Conservation (phyloP, 2,113 vertebrate genomes). For the Natator depressus region DNA sequence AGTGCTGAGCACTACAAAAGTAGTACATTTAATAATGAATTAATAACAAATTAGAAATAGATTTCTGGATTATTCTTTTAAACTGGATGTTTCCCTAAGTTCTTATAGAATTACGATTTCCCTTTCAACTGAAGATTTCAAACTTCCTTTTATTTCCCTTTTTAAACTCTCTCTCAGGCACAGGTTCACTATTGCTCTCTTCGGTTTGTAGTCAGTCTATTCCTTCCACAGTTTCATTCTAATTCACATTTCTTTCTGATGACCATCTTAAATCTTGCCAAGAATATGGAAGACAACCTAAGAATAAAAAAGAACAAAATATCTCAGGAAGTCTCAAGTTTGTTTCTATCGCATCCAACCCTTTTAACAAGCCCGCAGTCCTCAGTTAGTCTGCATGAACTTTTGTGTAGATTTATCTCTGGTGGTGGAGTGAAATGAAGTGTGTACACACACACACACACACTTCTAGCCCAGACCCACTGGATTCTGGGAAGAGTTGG, state of each 20-base stretch:
- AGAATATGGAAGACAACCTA: neutral
- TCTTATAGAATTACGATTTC: neutral
- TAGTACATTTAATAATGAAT: neutral
- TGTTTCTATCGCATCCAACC: neutral
- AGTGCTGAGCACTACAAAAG: neutral
- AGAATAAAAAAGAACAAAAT: neutral
- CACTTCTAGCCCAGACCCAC: neutral
- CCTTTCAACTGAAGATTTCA: neutral
- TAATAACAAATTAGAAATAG: neutral
- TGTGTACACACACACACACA: neutral
- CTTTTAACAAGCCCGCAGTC: neutral
- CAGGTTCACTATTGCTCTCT: rapidly evolving
- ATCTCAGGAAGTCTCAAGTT: neutral
- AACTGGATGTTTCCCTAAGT: neutral
- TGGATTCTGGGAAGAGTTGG: neutral
- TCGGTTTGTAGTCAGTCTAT: neutral
- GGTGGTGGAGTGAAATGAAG: neutral
- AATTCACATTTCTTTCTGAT: rapidly evolving
- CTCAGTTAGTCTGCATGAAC: rapidly evolving
- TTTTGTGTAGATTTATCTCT: neutral
- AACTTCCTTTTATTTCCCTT: neutral
- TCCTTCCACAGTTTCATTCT: neutral
- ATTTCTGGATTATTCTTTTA: neutral
- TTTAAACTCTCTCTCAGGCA: neutral
- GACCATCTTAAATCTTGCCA: neutral